Percentiles rank a stretch among this genome's conserved stretches.
phyloP scores from a whole-genome alignment of 2,797 vertebrate species.

The Anguilla marmorata region DNA sequence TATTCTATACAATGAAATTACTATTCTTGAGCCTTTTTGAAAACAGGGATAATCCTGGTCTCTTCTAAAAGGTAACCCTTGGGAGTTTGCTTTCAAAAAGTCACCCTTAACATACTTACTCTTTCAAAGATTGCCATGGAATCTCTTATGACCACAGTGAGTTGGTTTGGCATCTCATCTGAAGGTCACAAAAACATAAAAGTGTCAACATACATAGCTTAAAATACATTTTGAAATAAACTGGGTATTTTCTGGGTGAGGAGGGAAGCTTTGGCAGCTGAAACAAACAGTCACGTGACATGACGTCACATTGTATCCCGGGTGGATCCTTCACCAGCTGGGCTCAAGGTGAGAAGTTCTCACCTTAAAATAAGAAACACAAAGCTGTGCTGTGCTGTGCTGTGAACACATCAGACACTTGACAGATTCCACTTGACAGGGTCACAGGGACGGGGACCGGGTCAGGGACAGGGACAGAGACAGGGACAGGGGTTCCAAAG shows the following conservation, averaged over 20 bases:
- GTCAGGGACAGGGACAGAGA: not conserved
- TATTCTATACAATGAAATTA: no score
- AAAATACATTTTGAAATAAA: not conserved
- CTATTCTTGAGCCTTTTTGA: no score
- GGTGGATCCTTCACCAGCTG: not conserved
- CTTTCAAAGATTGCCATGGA: no score
- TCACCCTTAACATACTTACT: no score
- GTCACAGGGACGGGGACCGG: not conserved
- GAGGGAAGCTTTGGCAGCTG: not conserved
- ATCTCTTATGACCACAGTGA: not conserved
- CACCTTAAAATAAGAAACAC: not conserved
- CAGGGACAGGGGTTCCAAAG: not conserved
- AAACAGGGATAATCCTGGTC: no score
- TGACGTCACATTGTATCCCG: not conserved
- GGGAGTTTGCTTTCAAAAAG: no score
- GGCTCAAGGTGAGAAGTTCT: conserved; percentile 11
- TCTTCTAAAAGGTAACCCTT: no score
- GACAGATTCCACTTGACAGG: not conserved
- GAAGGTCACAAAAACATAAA: not conserved
- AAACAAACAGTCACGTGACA: not conserved
- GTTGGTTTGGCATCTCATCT: not conserved
- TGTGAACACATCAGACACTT: not conserved
- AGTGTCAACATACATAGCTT: not conserved
- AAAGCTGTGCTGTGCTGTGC: no score
- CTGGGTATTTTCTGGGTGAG: not conserved